Percentiles rank a stretch among this genome's conserved stretches.
Evolutionary conservation across 2,113 vertebrate species (phyloP).

Genomic region (Circaetus cinerascens): DNA sequence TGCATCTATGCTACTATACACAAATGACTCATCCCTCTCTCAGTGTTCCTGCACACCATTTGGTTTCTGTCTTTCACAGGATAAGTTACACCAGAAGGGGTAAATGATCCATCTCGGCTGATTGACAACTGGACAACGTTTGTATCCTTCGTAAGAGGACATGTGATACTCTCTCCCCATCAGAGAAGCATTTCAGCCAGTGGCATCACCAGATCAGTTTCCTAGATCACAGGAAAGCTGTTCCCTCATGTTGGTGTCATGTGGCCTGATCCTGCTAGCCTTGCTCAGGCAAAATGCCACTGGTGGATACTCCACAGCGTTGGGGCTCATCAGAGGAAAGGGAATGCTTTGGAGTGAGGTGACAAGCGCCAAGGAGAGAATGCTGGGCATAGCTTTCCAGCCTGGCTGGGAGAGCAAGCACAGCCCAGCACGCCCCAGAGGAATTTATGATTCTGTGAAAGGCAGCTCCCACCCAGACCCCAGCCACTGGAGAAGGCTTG

Average conservation of each 20-base stretch:
- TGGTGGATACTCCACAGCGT: background rate
- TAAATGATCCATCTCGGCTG: background rate
- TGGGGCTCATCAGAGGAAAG: background rate
- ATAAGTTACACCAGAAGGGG: background rate
- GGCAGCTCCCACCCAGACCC: background rate
- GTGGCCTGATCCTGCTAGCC: background rate
- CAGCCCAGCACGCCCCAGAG: background rate
- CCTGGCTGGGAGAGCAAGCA: background rate
- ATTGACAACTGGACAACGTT: background rate
- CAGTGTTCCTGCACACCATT: background rate
- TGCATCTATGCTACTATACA: background rate
- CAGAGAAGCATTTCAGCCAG: background rate
- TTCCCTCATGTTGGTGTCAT: background rate
- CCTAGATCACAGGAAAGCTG: constrained; percentile 1
- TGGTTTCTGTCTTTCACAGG: background rate
- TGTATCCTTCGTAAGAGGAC: background rate
- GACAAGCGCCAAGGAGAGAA: background rate
- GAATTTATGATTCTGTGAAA: background rate
- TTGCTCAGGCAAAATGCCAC: constrained; percentile 8
- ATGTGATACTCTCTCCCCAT: background rate
- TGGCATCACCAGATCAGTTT: background rate
- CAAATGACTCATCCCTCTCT: background rate
- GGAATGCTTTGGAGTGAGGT: background rate
- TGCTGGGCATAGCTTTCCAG: background rate
- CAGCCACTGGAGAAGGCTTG: background rate